Evolutionary conservation across 1,140 invertebrate genomes (phyloP), one percentile per base, ranked within the genome.

Genomic region (Telenomus remus): DNA sequence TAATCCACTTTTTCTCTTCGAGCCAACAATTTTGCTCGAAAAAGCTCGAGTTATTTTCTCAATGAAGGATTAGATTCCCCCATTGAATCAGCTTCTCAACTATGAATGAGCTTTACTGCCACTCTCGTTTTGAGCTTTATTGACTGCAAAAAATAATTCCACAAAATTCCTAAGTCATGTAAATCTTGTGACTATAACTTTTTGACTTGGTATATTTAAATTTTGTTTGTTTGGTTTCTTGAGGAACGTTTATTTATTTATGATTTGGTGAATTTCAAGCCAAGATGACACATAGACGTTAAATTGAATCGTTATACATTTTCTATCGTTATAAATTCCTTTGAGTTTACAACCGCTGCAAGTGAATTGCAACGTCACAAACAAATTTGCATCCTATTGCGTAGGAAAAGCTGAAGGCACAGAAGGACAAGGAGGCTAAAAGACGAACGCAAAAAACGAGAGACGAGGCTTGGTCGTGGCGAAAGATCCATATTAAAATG

Each of bases 351-450:
- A 43, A 53, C 15, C 60, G 59, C 55, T 59, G 56, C 60, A 72
- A 64, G 69, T 65, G 56, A 50, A 55, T 57, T 61, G 56, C 55
- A 59, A 61, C 60, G 55, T 65, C 70, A 61, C 55, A 54, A 59
- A 73, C 61, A 73, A 73, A 73, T 73, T 73, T 73, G 70, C 70
- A 73, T 73, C 47, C 71, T 74, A 74, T 74, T 63, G 63, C 71
- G 51, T 68, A 61, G 48, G 51, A 63, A 66, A 47, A 46, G 46
- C 50, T 55, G 43, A 53, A 48, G 43, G 16, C 47, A 60, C 34
- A 54, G 59, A 63, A 12, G 34, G 51, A 53, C 50, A 61, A 1
- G 39, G 15, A 49, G 15, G 46, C 63, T 63, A 53, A 75, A 69
- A 69, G 51, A 49, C 48, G 48, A 64, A 49, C 57, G 68, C 64